Conservation (phyloP, 1,140 invertebrate species). For the Oreohelix idahoensis region DNA sequence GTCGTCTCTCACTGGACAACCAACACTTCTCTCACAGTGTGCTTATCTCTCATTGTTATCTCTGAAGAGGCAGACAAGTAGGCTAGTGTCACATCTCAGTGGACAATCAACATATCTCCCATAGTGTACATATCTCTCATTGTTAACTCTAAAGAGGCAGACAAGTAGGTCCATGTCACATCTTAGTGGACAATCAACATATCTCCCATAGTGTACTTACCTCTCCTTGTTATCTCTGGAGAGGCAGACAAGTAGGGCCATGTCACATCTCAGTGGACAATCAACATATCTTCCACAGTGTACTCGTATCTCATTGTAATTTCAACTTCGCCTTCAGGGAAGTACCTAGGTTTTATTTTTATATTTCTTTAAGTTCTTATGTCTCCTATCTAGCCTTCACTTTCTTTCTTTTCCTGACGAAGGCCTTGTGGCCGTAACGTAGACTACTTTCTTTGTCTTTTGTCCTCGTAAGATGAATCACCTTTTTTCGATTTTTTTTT, state of each 20-base stretch:
- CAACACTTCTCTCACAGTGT: background rate
- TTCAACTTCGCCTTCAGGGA: too few relatives aligned
- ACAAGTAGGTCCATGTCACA: background rate
- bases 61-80: background rate
- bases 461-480: too few relatives aligned
- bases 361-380: too few relatives aligned
- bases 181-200: background rate
- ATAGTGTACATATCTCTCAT: background rate
- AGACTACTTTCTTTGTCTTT: too few relatives aligned
- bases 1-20: background rate
- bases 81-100: background rate
- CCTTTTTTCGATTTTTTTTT: too few relatives aligned
- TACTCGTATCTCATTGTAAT: too few relatives aligned
- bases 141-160: background rate
- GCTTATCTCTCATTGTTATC: background rate
- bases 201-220: background rate
- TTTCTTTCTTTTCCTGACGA: too few relatives aligned
- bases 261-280: background rate
- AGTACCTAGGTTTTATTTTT: too few relatives aligned
- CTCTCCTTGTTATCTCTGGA: background rate
- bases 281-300: too few relatives aligned
- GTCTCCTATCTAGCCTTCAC: too few relatives aligned
- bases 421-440: too few relatives aligned
- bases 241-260: background rate
- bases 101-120: background rate